Conservation (phyloP, 2,113 vertebrate genomes). For the Dunckerocampus dactyliophorus region DNA sequence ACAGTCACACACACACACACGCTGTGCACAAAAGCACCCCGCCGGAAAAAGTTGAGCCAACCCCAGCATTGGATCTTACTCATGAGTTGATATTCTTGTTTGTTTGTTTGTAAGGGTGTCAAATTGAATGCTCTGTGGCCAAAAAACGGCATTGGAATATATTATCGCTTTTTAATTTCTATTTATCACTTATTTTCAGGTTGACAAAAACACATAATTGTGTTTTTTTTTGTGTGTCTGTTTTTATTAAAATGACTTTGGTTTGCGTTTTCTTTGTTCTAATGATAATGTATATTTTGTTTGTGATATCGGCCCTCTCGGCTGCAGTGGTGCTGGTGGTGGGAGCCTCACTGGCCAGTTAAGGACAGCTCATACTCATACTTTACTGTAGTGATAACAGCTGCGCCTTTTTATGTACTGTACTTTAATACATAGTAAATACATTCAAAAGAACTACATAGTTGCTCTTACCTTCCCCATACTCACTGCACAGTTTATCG, state of each 20-base stretch:
- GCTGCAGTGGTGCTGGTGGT: slow-evolving; percentile 15
- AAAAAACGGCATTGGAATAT: slow-evolving; percentile 40
- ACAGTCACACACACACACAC: not conserved
- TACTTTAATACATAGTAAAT: slow-evolving; percentile 29
- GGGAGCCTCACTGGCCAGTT: slow-evolving; percentile 8
- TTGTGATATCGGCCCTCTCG: slow-evolving; percentile 33
- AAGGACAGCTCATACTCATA: slow-evolving; percentile 26
- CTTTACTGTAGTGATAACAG: slow-evolving; percentile 27
- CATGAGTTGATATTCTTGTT: not conserved
- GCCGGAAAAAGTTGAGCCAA: not conserved
- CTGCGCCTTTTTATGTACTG: slow-evolving; percentile 34
- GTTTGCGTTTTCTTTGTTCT: slow-evolving; percentile 11
- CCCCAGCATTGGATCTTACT: not conserved
- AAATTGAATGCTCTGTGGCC: slow-evolving; percentile 14
- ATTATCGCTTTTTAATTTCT: slow-evolving; percentile 23
- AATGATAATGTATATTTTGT: not conserved
- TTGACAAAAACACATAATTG: slow-evolving; percentile 15
- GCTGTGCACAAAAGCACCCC: too few relatives aligned
- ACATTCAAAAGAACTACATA: slow-evolving; percentile 26
- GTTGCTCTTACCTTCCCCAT: not conserved
- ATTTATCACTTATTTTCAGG: slow-evolving; percentile 28
- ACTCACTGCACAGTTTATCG: not conserved
- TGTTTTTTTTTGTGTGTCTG: slow-evolving; percentile 1
- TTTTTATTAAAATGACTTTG: slow-evolving; percentile 24
- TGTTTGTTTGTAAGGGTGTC: slow-evolving; percentile 14